Percentiles rank a stretch among this genome's conserved stretches.
Conservation (phyloP, 2,113 vertebrate genomes). For the Rattus rattus region DNA sequence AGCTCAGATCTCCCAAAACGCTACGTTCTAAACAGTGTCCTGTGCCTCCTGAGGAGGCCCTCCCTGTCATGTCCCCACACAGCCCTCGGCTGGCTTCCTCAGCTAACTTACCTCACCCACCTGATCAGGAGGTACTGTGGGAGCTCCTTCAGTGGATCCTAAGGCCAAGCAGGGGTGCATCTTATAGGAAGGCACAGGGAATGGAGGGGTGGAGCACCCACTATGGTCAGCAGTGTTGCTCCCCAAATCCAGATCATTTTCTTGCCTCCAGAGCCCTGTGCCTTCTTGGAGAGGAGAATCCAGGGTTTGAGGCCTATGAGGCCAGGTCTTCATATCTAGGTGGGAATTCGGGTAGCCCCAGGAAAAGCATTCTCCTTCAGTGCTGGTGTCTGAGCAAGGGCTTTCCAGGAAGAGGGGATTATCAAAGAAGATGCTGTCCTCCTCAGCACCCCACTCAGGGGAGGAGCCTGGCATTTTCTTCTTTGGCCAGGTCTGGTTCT, state of each 20-base stretch:
- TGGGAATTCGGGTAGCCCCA: conserved; percentile 27
- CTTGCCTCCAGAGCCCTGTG: background rate
- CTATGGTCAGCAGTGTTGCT: background rate
- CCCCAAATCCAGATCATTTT: background rate
- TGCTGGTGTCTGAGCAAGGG: conserved; percentile 47
- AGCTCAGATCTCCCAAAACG: background rate
- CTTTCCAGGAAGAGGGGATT: conserved; percentile 82
- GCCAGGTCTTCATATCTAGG: background rate
- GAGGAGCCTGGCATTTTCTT: background rate
- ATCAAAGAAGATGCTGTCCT: conserved; percentile 76
- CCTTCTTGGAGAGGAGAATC: background rate
- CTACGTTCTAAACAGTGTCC: background rate
- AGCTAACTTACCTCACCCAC: conserved; percentile 3
- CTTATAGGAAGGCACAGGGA: conserved; percentile 65
- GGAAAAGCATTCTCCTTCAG: background rate
- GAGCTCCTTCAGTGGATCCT: rapidly evolving
- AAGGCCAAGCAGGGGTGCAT: conserved; percentile 36
- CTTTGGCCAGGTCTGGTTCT: background rate
- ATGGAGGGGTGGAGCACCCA: background rate
- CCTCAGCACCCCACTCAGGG: conserved; percentile 68
- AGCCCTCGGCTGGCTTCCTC: background rate
- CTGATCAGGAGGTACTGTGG: background rate
- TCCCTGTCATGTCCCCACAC: background rate
- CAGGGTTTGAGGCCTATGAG: background rate
- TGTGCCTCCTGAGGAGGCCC: background rate